phyloP scores from a whole-genome alignment of 2,113 vertebrate species.

The Agapornis roseicollis region DNA sequence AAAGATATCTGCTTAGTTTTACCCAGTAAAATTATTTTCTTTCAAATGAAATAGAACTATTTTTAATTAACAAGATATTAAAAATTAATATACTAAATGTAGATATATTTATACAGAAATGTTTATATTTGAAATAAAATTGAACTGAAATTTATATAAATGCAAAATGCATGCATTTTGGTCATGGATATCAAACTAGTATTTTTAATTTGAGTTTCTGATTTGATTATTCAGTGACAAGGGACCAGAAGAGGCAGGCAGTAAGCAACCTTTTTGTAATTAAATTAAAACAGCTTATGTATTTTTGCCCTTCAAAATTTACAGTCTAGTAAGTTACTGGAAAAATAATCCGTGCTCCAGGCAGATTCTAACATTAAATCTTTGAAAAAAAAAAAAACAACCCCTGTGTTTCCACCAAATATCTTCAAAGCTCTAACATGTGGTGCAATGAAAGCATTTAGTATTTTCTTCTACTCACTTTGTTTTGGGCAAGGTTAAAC shows the following conservation, averaged over 20 bases:
- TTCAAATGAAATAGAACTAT: background rate
- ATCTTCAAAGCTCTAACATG: background rate
- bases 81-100: background rate
- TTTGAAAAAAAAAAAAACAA: background rate
- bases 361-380: background rate
- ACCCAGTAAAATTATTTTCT: background rate
- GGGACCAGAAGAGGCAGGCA: background rate
- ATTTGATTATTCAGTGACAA: background rate
- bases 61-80: background rate
- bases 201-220: background rate
- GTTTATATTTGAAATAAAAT: background rate
- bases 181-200: background rate
- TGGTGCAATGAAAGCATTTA: constrained; percentile 13
- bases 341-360: background rate
- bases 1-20: background rate
- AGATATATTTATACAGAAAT: background rate
- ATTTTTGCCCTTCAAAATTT: background rate
- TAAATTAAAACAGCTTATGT: background rate
- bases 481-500: constrained; percentile 52
- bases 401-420: background rate
- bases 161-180: background rate
- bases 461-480: constrained; percentile 16
- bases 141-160: background rate
- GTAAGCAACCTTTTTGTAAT: background rate
- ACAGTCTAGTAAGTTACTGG: background rate